Evolutionary conservation across 2,797 vertebrate species (phyloP), one percentile per base, ranked within the genome.

Genomic region (Lagocephalus sceleratus): DNA sequence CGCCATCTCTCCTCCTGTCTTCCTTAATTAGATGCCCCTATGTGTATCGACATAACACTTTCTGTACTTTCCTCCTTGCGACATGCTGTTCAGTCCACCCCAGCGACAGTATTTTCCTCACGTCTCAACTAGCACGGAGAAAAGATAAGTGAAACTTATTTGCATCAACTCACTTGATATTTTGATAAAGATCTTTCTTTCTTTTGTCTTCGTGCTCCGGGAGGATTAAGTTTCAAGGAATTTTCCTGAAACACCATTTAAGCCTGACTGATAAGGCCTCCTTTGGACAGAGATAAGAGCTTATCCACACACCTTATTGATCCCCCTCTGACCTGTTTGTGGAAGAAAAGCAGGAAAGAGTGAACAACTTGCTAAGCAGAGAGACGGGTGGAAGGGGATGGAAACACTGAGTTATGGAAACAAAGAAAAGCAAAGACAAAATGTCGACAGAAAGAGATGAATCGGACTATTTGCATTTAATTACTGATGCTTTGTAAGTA

Each of bases 191-290:
- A 58, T 40, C 22, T 58, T 55, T 82, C 83, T 76, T 63, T 75
- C 70, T 61, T 83, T 79, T 79, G 84, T 84, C 77, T 85, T 50
- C 55, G 41, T 54, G 78, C 82, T 78, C 74, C 51, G 5, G 74
- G 57, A 75, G 72, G 71, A 83, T 86, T 82, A 68, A 3, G 57
- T 83, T 86, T 80, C 83, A 70, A 73, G 81, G 78, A 79, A 81
- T 83, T 83, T 87, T 79, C 77, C 70, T 68, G 73, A 84, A 87
- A 85, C 81, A 83, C 75, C 71, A 75, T 85, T 90, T 87, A 84
- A 82, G 79, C 26, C 19, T 53, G 8, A 39, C 50, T 17, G 84
- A 90, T 90, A 88, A 90, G 78, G 69, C 56, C 52, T 74, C 63
- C 72, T 50, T 66, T 60, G 73, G 76, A 75, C 59, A 40, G 60